phyloP scores from a whole-genome alignment of 2,888 invertebrate species.

The Aethes cnicana region DNA sequence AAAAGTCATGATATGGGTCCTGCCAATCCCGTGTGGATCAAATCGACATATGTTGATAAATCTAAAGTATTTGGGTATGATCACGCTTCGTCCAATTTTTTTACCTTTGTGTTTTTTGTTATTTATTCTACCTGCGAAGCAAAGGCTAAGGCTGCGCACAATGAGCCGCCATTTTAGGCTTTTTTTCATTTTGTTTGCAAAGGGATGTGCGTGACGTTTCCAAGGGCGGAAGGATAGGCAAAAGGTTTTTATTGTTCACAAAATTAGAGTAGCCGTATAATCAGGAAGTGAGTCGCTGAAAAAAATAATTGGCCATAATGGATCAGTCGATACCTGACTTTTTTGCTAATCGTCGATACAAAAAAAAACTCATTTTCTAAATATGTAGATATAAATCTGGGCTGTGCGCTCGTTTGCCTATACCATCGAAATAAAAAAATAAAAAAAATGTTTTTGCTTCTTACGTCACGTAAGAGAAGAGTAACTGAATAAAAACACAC shows the following conservation, averaged over 20 bases:
- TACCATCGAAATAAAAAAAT: no score
- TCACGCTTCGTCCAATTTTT: slow-evolving; percentile 61
- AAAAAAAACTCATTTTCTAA: no score
- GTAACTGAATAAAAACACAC: no score
- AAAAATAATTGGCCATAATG: slow-evolving; percentile 42
- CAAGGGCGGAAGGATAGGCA: slow-evolving; percentile 77
- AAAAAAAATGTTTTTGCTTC: no score
- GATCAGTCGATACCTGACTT: slow-evolving; percentile 29
- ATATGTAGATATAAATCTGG: no score
- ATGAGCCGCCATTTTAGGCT: slow-evolving; percentile 53
- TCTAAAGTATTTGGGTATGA: slow-evolving; percentile 62
- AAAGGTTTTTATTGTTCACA: slow-evolving; percentile 60
- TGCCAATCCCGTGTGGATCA: slow-evolving; percentile 43
- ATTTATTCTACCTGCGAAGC: slow-evolving; percentile 67
- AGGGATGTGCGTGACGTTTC: slow-evolving; percentile 76
- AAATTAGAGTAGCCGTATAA: slow-evolving; percentile 56
- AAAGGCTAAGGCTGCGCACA: slow-evolving; percentile 53
- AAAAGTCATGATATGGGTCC: slow-evolving; percentile 47
- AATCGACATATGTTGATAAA: slow-evolving; percentile 72
- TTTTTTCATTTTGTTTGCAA: slow-evolving; percentile 62
- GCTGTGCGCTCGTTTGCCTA: no score
- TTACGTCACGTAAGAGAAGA: no score
- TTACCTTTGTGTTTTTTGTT: slow-evolving; percentile 54
- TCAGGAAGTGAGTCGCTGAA: slow-evolving; percentile 63
- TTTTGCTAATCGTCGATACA: not conserved